Base-by-base conservation (phyloP, 2,888 invertebrate species). In the Mesochorus sp. region DNA sequence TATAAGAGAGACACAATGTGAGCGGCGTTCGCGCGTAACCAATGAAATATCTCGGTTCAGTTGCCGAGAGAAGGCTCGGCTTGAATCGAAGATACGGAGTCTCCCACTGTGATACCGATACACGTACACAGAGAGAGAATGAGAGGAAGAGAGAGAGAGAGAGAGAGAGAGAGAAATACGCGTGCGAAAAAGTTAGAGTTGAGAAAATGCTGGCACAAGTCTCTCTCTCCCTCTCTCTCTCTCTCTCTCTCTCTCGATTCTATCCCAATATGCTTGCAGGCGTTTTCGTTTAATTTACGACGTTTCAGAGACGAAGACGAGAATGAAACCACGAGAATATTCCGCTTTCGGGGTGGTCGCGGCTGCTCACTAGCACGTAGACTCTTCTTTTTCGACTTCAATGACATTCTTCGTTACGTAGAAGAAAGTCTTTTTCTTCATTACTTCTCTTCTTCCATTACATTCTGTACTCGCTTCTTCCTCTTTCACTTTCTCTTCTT, bases 341-440 rank as follows among this genome's bases (percentile, higher is more conserved):
- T 61, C 44, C 17, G 34, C 61, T 61, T 67, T 74, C 42, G 61
- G 67, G 74, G 74, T 74, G 67, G 74, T 61, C 74, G 51, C 37
- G 24, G 44, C 47, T 17, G 26, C 47, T 24, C n/a, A 34, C 24
- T n/a, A 42, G 42, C 55, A 24, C 24, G 49, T 53, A 12, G 37
- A n/a, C 37, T 12, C 57, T 10, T 6, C 6, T 5, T 59, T 57
- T 8, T 70, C 21, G 14, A n/a, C 19, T 19, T 17, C 34, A 3
- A 31, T 2, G 31, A 10, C 10, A 8, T 31, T 31, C 31, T 10
- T 31, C 31, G 10, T 31, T 1, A 31, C n/a, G n/a, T n/a, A n/a
- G n/a, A n/a, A n/a, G n/a, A n/a, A n/a, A n/a, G n/a, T n/a, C n/a
- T 10, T 37, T 37, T 34, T 34, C 0, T 34, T 3, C 14, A 1